phyloP scores from a whole-genome alignment of 2,113 vertebrate genomes.

The Scatophagus argus region DNA sequence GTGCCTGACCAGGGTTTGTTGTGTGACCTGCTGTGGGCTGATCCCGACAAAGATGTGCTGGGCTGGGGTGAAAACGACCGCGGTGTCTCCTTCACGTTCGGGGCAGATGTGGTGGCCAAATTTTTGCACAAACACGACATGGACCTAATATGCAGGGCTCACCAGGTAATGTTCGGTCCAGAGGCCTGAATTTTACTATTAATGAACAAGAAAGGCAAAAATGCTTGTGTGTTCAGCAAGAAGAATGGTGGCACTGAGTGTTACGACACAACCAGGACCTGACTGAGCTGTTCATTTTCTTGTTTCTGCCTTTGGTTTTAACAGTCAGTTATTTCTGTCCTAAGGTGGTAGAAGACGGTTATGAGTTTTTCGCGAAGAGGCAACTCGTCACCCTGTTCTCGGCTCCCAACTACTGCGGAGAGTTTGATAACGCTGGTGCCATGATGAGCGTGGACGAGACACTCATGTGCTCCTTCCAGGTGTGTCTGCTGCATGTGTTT shows the following conservation, averaged over 20 bases:
- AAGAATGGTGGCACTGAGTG: background rate
- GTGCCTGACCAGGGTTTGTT: slow-evolving; percentile 89
- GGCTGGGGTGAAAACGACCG: slow-evolving; percentile 88
- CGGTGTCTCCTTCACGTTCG: slow-evolving; percentile 87
- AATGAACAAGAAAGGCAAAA: background rate
- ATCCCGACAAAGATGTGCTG: slow-evolving; percentile 93
- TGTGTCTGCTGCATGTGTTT: slow-evolving; percentile 30
- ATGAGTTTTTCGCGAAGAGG: slow-evolving; percentile 87
- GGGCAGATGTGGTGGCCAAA: slow-evolving; percentile 87
- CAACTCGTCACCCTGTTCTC: slow-evolving; percentile 87
- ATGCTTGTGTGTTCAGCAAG: background rate
- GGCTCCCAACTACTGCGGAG: slow-evolving; percentile 88
- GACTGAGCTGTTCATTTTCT: background rate
- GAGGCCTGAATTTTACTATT: background rate
- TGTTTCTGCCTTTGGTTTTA: background rate
- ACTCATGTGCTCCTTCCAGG: slow-evolving; percentile 89
- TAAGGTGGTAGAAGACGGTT: slow-evolving; percentile 86
- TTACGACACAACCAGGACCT: too few species aligned
- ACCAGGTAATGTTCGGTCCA: slow-evolving; percentile 77
- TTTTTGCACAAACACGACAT: slow-evolving; percentile 89
- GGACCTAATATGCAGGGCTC: slow-evolving; percentile 89
- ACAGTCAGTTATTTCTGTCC: slow-evolving; percentile 3
- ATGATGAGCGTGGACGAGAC: slow-evolving; percentile 89
- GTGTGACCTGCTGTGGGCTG: slow-evolving; percentile 96
- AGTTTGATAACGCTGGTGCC: slow-evolving; percentile 87